Conservation (phyloP, 2,888 invertebrate genomes). For the Leptopilina drosophilae region DNA sequence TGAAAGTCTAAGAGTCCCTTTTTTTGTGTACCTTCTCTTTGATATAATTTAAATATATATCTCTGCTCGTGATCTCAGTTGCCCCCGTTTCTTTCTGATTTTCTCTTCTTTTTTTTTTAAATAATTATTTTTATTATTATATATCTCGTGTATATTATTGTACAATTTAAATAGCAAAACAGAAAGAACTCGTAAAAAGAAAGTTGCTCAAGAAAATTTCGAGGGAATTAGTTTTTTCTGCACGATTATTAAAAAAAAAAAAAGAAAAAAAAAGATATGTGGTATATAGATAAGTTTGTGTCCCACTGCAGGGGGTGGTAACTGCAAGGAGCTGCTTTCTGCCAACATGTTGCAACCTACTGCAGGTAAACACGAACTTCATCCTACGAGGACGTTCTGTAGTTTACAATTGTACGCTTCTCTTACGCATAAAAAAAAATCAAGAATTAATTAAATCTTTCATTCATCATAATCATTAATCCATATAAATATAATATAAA, state of each 20-base stretch:
- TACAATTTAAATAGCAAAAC: constrained; percentile 48
- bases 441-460: neutral
- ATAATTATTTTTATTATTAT: constrained; percentile 17
- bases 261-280: constrained; percentile 56
- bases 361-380: constrained; percentile 77
- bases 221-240: constrained; percentile 66
- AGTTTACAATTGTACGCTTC: constrained; percentile 73
- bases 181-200: constrained; percentile 57
- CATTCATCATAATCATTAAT: constrained; percentile 24
- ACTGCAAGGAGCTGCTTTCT: constrained; percentile 77
- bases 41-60: constrained; percentile 44
- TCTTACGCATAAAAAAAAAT: constrained; percentile 66
- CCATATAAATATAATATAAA: neutral
- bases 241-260: constrained; percentile 61
- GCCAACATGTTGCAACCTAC: constrained; percentile 76
- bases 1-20: constrained; percentile 21
- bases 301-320: constrained; percentile 78
- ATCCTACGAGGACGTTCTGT: constrained; percentile 75
- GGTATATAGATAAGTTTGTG: constrained; percentile 77
- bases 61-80: constrained; percentile 11
- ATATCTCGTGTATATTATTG: constrained; percentile 40
- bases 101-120: constrained; percentile 42
- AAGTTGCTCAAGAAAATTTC: constrained; percentile 60
- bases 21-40: constrained; percentile 33
- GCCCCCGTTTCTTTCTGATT: constrained; percentile 48